Percentiles rank a stretch among this genome's conserved stretches.
These are phyloP conservation scores for Chloebia gouldiae DNA, from an alignment of 2,113 vertebrate genomes.

Conservation along the genomic window DNA sequence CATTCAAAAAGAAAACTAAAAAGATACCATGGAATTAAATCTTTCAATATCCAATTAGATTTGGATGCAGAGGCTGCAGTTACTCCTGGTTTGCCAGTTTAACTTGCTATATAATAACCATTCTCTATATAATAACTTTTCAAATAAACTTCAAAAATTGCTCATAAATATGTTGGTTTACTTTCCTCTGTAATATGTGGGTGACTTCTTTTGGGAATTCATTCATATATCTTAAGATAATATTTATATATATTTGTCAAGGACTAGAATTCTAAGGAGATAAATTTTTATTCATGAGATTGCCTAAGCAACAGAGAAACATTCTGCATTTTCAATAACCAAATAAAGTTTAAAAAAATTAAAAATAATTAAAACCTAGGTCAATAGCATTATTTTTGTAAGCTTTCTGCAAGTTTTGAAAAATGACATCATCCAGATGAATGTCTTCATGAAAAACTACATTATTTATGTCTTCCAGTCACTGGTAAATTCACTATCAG, in stretches of 20 bases:
- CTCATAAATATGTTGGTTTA: background rate
- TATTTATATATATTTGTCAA: background rate
- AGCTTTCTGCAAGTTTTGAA: background rate
- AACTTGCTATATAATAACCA: background rate
- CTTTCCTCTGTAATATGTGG: background rate
- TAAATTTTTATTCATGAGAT: background rate
- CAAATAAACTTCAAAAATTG: background rate
- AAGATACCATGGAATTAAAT: background rate
- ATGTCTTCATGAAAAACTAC: background rate
- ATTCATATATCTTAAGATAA: background rate
- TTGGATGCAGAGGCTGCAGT: background rate
- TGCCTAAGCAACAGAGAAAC: background rate
- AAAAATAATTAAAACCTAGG: background rate
- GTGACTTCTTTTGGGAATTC: background rate
- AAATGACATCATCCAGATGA: background rate
- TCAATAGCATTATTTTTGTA: background rate
- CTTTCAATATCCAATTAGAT: background rate
- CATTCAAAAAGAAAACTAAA: fast-evolving
- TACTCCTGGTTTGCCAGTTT: background rate
- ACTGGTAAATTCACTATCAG: background rate
- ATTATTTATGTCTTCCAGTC: background rate
- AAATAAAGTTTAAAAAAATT: background rate
- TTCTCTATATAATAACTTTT: background rate
- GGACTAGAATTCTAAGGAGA: background rate
- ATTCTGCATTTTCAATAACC: background rate